A percentile compares a stretch with the other conserved stretches of the same genome.
phyloP scores from a whole-genome alignment of 2,113 vertebrate species.

The Corvus moneduloides region DNA sequence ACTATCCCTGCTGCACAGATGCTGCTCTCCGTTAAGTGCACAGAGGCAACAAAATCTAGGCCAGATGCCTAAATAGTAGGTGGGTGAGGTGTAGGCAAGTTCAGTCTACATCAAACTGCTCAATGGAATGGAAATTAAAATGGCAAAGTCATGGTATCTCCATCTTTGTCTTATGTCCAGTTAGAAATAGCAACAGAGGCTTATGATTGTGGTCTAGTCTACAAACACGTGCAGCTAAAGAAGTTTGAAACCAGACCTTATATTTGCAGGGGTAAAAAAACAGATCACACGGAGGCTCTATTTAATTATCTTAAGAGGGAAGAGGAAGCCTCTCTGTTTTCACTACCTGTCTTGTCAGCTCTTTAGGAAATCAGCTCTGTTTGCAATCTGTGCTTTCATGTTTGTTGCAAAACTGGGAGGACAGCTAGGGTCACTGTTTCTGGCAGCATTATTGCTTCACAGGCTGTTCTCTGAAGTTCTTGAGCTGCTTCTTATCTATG shows the following conservation, averaged over 20 bases:
- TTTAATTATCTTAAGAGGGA: background rate
- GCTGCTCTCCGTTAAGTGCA: background rate
- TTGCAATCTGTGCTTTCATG: background rate
- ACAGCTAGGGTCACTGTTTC: slow-evolving; percentile 25
- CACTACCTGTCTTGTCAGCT: background rate
- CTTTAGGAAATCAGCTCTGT: background rate
- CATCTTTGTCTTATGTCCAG: background rate
- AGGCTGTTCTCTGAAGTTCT: slow-evolving; percentile 33
- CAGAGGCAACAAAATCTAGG: background rate
- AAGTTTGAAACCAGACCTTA: background rate
- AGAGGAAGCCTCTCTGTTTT: background rate
- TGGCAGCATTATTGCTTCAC: background rate
- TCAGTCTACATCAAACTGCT: background rate
- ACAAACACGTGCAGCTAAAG: background rate
- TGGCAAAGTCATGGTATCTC: background rate
- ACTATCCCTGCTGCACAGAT: background rate
- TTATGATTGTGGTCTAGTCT: background rate
- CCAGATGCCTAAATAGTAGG: background rate
- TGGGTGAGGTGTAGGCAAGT: background rate
- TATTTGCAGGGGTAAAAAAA: background rate
- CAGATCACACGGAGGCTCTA: background rate
- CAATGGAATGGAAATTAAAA: background rate
- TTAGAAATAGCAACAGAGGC: background rate
- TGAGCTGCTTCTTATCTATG: slow-evolving; percentile 34
- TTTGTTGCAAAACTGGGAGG: slow-evolving; percentile 4